A percentile compares a stretch with the other conserved stretches of the same genome.
Conservation (phyloP, 2,797 vertebrate species). For the Sarcophilus harrisii region DNA sequence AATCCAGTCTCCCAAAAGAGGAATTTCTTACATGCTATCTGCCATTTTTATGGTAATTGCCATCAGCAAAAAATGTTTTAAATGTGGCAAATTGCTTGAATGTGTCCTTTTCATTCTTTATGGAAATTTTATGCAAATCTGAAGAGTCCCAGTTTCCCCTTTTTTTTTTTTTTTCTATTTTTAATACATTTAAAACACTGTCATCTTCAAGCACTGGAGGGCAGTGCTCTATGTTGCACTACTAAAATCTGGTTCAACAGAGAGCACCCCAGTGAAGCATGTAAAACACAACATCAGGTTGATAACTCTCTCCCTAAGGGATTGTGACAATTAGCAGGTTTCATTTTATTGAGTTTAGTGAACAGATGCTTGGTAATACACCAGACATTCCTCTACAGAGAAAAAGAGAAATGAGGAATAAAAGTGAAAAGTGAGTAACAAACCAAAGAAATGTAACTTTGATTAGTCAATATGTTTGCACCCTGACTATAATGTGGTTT, state of each 20-base stretch:
- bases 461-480: slow-evolving; percentile 55
- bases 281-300: slow-evolving; percentile 32
- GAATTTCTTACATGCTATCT: background rate
- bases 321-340: slow-evolving; percentile 53
- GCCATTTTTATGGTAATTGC: background rate
- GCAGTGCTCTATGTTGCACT: background rate
- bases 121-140: slow-evolving; percentile 55
- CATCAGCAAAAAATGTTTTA: slow-evolving; percentile 55
- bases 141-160: slow-evolving; percentile 48
- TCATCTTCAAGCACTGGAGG: slow-evolving; percentile 11
- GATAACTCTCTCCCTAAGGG: slow-evolving; percentile 28
- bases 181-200: background rate
- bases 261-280: background rate
- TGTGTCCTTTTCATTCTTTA: slow-evolving; percentile 63
- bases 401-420: slow-evolving; percentile 50
- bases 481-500: slow-evolving; percentile 47
- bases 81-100: slow-evolving; percentile 24
- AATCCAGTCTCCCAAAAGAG: slow-evolving; percentile 50
- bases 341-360: slow-evolving; percentile 43
- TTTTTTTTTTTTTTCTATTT: background rate
- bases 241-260: slow-evolving; percentile 40
- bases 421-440: slow-evolving; percentile 46
- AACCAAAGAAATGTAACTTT: slow-evolving; percentile 63
- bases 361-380: slow-evolving; percentile 33
- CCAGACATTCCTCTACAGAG: slow-evolving; percentile 26